Conservation (phyloP, 2,797 vertebrate species). For the Pelochelys cantorii region DNA sequence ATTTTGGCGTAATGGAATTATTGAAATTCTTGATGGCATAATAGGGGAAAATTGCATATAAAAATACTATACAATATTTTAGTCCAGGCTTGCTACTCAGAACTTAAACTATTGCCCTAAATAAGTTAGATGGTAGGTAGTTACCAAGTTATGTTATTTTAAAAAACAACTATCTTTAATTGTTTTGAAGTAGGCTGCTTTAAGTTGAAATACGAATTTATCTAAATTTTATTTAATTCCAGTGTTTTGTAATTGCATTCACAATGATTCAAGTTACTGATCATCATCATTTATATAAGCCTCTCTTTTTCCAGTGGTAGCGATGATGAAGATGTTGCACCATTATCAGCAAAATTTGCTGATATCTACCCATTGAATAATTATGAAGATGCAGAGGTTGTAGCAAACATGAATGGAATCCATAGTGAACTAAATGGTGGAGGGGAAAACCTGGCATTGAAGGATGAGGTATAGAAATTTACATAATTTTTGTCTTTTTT, state of each 20-base stretch:
- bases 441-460: slow-evolving; percentile 86
- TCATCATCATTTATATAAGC: slow-evolving; percentile 25
- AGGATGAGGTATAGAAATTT: slow-evolving; percentile 85
- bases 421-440: slow-evolving; percentile 89
- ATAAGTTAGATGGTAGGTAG: background rate
- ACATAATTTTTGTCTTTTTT: rapidly evolving
- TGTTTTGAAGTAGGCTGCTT: background rate
- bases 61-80: background rate
- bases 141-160: background rate
- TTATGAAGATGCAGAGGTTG: slow-evolving; percentile 87
- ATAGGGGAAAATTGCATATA: background rate
- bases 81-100: rapidly evolving
- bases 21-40: background rate
- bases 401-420: slow-evolving; percentile 90
- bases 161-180: background rate
- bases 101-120: background rate
- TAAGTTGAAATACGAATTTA: background rate
- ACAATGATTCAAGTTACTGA: background rate
- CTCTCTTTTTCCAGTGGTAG: slow-evolving; percentile 76
- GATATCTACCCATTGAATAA: slow-evolving; percentile 92
- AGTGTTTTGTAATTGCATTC: background rate
- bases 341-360: slow-evolving; percentile 90
- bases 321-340: slow-evolving; percentile 93
- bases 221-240: slow-evolving; percentile 10
- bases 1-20: background rate